A percentile compares a stretch with the other conserved stretches of the same genome.
phyloP scores from a whole-genome alignment of 2,797 vertebrate species.

The Chaunax sp. region DNA sequence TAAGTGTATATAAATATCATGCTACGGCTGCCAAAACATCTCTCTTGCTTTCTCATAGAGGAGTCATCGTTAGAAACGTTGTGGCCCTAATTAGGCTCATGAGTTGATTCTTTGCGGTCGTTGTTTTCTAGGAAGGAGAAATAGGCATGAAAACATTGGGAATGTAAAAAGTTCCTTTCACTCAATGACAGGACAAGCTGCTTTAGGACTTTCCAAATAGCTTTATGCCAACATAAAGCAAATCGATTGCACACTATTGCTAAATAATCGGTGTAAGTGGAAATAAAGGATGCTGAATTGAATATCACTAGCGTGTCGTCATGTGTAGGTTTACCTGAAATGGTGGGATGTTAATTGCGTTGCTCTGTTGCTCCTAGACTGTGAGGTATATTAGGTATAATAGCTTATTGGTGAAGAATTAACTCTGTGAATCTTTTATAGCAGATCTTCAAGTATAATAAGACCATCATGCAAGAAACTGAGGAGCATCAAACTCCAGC shows the following conservation, averaged over 20 bases:
- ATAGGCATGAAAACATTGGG: slow-evolving; percentile 66
- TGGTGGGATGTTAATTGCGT: not conserved
- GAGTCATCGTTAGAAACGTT: slow-evolving; percentile 55
- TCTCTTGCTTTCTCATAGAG: slow-evolving; percentile 52
- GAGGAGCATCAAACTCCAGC: not conserved
- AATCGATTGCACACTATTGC: not conserved
- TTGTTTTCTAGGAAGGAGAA: slow-evolving; percentile 72
- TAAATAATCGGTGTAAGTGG: not conserved
- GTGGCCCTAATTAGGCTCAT: slow-evolving; percentile 78
- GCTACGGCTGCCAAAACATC: slow-evolving; percentile 45
- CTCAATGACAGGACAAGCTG: slow-evolving; percentile 26
- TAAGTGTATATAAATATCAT: slow-evolving; percentile 38
- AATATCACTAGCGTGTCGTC: not conserved
- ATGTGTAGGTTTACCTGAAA: not conserved
- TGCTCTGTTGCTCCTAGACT: not conserved
- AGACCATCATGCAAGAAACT: not conserved
- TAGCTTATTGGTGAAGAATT: not conserved
- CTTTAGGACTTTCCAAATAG: slow-evolving; percentile 26
- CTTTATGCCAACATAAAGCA: slow-evolving; percentile 19
- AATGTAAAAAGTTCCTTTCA: slow-evolving; percentile 51
- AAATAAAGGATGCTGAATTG: slow-evolving; percentile 8
- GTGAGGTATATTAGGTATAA: not conserved
- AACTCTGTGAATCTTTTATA: not conserved
- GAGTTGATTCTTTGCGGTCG: slow-evolving; percentile 58
- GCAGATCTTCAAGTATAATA: not conserved